Conservation (phyloP, 1,140 invertebrate genomes). For the Himalopsyche phryganea region DNA sequence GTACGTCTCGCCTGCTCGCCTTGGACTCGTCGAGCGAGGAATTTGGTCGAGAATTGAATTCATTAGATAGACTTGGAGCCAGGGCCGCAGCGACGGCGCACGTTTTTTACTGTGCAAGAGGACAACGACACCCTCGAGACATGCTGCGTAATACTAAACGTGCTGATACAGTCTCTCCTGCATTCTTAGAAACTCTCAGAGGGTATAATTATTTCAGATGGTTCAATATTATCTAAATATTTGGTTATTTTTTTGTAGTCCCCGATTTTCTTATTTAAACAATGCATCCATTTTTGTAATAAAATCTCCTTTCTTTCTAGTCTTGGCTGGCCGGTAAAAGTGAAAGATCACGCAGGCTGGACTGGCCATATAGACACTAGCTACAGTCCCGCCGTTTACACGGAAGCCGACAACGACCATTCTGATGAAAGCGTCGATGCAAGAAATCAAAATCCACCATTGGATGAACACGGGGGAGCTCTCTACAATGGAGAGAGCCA, state of each 20-base stretch:
- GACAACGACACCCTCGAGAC: conserved; percentile 71
- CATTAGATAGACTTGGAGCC: conserved; percentile 75
- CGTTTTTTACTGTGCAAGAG: conserved; percentile 86
- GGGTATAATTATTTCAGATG: conserved; percentile 36
- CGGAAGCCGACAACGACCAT: conserved; percentile 54
- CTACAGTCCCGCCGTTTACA: conserved; percentile 54
- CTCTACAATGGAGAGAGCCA: conserved; percentile 65
- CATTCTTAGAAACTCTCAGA: conserved; percentile 42
- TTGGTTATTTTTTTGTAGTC: too few relatives aligned
- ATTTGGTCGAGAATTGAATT: conserved; percentile 70
- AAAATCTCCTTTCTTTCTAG: too few relatives aligned
- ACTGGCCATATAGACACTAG: conserved; percentile 81
- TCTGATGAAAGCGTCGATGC: conserved; percentile 12
- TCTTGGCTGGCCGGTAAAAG: conserved; percentile 82
- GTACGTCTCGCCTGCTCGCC: conserved; percentile 65
- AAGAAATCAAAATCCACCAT: conserved; percentile 37
- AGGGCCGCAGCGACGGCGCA: conserved; percentile 90
- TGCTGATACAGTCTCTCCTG: conserved; percentile 33
- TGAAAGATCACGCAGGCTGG: conserved; percentile 83
- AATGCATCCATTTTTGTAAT: too few relatives aligned
- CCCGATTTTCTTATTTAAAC: too few relatives aligned
- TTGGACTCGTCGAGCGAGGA: conserved; percentile 70
- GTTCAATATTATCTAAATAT: too few relatives aligned
- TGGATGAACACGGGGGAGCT: conserved; percentile 57
- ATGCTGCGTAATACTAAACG: conserved; percentile 71